These are phyloP conservation scores for Symphodus melops DNA, from an alignment of 2,113 vertebrate species.

Conservation along the genomic window DNA sequence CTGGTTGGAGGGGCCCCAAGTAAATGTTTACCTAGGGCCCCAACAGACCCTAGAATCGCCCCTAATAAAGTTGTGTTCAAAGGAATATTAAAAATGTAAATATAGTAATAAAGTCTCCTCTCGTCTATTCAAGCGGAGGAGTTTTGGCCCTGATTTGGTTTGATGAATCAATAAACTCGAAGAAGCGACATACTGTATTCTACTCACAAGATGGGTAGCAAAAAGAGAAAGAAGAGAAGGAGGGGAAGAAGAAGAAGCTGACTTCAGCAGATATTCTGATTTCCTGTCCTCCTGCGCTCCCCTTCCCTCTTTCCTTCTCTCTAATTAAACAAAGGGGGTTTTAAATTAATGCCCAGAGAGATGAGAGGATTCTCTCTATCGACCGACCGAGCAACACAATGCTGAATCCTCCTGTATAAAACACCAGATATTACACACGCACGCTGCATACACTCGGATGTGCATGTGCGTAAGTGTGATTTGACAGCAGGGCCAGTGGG, in stretches of 20 bases:
- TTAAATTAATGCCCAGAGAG: constrained; percentile 63
- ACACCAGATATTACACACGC: constrained; percentile 36
- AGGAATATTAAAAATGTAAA: neutral
- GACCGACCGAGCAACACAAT: constrained; percentile 36
- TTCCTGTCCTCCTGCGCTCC: constrained; percentile 49
- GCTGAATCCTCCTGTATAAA: constrained; percentile 40
- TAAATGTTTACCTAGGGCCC: too few relatives aligned
- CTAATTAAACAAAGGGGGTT: constrained; percentile 74
- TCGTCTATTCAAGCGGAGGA: neutral
- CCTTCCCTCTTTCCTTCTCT: constrained; percentile 39
- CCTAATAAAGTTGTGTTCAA: too few relatives aligned
- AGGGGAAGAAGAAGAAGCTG: constrained; percentile 39
- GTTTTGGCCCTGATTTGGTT: constrained; percentile 12
- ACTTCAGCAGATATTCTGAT: constrained; percentile 59
- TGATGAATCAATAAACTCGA: constrained; percentile 33
- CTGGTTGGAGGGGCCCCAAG: too few relatives aligned
- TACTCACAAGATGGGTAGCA: constrained; percentile 2
- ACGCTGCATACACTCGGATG: constrained; percentile 7
- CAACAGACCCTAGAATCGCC: too few relatives aligned
- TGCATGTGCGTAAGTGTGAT: constrained; percentile 16
- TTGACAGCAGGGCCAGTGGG: constrained; percentile 44
- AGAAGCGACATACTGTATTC: constrained; percentile 15
- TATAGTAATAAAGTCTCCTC: neutral
- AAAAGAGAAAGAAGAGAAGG: neutral
- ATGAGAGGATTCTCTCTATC: constrained; percentile 51